phyloP scores from a whole-genome alignment of 2,888 invertebrate species.

The Drosophila birchii region DNA sequence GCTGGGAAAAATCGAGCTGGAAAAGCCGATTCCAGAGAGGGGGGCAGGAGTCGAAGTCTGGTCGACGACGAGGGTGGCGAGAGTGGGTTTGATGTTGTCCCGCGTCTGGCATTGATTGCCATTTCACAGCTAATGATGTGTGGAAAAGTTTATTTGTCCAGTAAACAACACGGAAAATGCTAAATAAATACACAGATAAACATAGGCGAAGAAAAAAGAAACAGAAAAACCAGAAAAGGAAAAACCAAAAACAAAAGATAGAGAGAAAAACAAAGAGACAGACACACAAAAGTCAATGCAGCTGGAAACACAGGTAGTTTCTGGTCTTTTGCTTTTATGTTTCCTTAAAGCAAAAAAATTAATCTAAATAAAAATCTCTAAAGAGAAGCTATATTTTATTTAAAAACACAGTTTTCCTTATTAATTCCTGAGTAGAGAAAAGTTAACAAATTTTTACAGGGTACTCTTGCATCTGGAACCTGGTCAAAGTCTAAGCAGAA shows the following conservation, averaged over 20 bases:
- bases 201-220: constrained; percentile 14
- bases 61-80: neutral
- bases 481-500: constrained; percentile 23
- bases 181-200: constrained; percentile 67
- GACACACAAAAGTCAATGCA: constrained; percentile 12
- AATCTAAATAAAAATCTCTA: neutral
- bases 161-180: constrained; percentile 75
- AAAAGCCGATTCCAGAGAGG: neutral
- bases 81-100: constrained; percentile 23
- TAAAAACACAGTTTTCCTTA: neutral
- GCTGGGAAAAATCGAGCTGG: neutral
- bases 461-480: neutral
- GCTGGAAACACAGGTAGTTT: neutral
- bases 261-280: constrained; percentile 12
- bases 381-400: neutral
- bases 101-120: constrained; percentile 69
- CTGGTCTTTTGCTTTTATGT: neutral
- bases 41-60: neutral
- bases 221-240: neutral
- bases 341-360: neutral
- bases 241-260: constrained; percentile 2
- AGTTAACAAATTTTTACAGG: neutral
- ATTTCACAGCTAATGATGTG: constrained; percentile 69
- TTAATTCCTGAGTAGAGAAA: neutral
- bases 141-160: constrained; percentile 76